phyloP scores from a whole-genome alignment of 2,797 vertebrate genomes.

The Oophaga sylvatica region DNA sequence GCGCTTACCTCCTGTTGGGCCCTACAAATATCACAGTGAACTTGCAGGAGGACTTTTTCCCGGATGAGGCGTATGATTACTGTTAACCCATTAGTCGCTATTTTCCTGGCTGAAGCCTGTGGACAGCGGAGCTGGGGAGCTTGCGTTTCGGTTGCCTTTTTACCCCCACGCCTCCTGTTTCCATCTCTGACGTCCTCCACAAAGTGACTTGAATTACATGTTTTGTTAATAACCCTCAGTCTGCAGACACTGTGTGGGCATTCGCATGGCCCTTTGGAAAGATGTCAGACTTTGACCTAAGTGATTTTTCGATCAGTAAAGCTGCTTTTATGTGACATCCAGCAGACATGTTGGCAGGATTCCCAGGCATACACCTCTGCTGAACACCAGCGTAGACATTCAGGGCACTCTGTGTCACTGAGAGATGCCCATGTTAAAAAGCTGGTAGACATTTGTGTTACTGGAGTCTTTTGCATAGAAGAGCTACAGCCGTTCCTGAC shows the following conservation, averaged over 20 bases:
- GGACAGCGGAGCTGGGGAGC: neutral
- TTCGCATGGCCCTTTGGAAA: neutral
- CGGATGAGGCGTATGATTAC: neutral
- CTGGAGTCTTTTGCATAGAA: too few relatives aligned
- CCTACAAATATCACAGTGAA: neutral
- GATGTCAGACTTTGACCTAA: neutral
- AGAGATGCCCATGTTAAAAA: too few relatives aligned
- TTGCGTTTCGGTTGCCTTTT: neutral
- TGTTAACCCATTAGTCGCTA: neutral
- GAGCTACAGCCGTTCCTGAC: too few relatives aligned
- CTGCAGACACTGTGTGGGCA: neutral
- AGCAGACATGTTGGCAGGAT: too few relatives aligned
- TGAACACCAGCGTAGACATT: too few relatives aligned
- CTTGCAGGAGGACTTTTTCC: neutral
- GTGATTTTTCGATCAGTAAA: neutral
- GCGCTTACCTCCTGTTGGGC: neutral
- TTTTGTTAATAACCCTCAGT: neutral
- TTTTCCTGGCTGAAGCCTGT: neutral
- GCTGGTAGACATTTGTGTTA: too few relatives aligned
- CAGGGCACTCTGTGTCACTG: too few relatives aligned
- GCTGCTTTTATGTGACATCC: neutral
- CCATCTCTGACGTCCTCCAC: neutral
- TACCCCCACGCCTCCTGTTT: too few relatives aligned
- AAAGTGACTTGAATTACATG: neutral
- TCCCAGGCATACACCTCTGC: too few relatives aligned